phyloP scores from a whole-genome alignment of 2,888 invertebrate genomes.

The Xiphydria camelus region DNA sequence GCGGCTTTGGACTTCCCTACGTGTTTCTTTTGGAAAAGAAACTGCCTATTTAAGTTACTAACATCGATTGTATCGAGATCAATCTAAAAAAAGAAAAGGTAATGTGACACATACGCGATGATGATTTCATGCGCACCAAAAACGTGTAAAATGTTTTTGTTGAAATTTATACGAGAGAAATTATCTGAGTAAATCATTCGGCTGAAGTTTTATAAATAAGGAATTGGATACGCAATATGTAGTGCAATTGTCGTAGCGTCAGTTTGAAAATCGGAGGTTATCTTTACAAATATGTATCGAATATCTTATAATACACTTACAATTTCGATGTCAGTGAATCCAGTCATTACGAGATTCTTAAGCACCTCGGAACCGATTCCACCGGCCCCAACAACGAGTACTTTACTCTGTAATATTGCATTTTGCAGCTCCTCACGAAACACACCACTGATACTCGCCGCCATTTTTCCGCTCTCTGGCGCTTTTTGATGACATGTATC shows the following conservation, averaged over 20 bases:
- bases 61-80: constrained; percentile 99
- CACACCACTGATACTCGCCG: constrained; percentile 69
- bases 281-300: not conserved
- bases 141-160: no score
- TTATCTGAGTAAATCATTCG: no score
- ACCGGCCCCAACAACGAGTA: constrained; percentile 93
- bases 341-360: constrained; percentile 94
- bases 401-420: constrained; percentile 70
- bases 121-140: not conserved
- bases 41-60: constrained; percentile 97
- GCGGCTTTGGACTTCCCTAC: constrained; percentile 96
- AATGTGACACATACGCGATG: no score
- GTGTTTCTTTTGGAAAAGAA: constrained; percentile 97
- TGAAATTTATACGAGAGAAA: no score
- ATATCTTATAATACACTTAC: constrained; percentile 65
- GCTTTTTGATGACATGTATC: no score
- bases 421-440: constrained; percentile 68
- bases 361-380: constrained; percentile 99
- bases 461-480: constrained; percentile 67
- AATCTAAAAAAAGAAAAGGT: constrained; percentile 79
- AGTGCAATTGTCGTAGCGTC: no score
- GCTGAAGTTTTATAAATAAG: no score
- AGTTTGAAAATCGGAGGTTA: not conserved
- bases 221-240: no score
- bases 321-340: constrained; percentile 91